Base-by-base conservation (phyloP, 2,888 invertebrate genomes). In the Nomada fucata region DNA sequence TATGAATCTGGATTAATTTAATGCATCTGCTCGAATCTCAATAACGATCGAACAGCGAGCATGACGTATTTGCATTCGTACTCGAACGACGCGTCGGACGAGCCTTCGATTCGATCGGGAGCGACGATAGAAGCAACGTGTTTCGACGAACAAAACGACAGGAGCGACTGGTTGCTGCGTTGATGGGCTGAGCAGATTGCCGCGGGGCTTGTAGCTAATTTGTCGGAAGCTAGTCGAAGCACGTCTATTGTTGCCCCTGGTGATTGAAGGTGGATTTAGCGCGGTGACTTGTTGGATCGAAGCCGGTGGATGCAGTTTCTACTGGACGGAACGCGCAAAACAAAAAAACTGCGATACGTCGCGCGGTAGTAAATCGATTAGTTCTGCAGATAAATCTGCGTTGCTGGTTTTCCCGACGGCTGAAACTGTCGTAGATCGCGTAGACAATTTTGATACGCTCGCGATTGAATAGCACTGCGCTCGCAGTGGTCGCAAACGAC, bases 1-100 rank as follows among this genome's bases (percentile, higher is more conserved):
- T 91, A 90, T 91, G 91, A 91, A 92, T 92, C 91, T 90, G 88
- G 90, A 91, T 92, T 91, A 91, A 91, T 91, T 92, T 91, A 90
- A 88, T 85, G 84, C 86, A 88, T 84, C 86, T 88, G 88, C 88
- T 82, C 81, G 89, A 88, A 90, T 90, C 88, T 85, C 86, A 89
- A 88, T 89, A 87, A 88, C 91, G 87, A 89, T 89, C 87, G 26
- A 84, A 83, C 78, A 76, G 72, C 82, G 78, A 82, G 80, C 89
- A 42, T 18, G 70, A 63, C 75, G 50, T 60, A 89, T 91, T 90
- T 89, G 89, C 90, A 86, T 85, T 87, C 81, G 85, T 88, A 88
- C 53, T 57, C 50, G 61, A 78, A 74, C 18, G 26, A 13, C 15
- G 42, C 2, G 60, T 10, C 63, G 7, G 11, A 5, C 59, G 23